Percentiles rank a stretch among this genome's conserved stretches.
These are phyloP conservation scores for Agapostemon virescens DNA, from an alignment of 2,888 invertebrate species.

Conservation along the genomic window DNA sequence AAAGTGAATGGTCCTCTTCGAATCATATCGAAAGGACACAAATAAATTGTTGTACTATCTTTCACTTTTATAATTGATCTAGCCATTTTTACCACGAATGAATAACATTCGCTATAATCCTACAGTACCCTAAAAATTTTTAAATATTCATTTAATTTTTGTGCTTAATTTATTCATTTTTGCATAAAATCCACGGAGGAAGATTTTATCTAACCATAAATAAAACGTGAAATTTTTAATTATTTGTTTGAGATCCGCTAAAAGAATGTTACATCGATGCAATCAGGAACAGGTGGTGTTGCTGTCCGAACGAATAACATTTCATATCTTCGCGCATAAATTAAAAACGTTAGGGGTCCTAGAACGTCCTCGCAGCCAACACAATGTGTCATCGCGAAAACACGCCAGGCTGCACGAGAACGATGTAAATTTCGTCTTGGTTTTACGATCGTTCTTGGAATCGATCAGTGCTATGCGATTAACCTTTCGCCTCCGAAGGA, in stretches of 20 bases:
- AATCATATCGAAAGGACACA: too few relatives aligned
- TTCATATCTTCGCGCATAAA: background rate
- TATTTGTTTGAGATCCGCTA: background rate
- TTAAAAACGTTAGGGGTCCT: background rate
- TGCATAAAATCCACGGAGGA: too few relatives aligned
- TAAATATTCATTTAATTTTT: too few relatives aligned
- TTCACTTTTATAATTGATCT: too few relatives aligned
- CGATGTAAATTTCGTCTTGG: constrained; percentile 30
- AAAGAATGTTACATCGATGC: background rate
- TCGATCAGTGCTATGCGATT: constrained; percentile 36
- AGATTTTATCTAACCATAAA: background rate
- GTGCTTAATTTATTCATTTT: too few relatives aligned
- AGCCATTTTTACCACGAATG: too few relatives aligned
- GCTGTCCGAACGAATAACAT: background rate
- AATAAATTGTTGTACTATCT: too few relatives aligned
- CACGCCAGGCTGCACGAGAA: constrained; percentile 9
- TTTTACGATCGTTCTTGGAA: constrained; percentile 31
- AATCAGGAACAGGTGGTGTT: background rate
- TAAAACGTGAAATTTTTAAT: background rate
- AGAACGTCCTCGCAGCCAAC: background rate
- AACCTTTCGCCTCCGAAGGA: constrained; percentile 37
- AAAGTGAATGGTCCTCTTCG: too few relatives aligned
- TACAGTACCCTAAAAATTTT: too few relatives aligned
- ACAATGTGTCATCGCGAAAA: constrained; percentile 16
- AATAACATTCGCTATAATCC: too few relatives aligned